Evolutionary conservation across 2,888 invertebrate species (phyloP), one percentile per base, ranked within the genome.

Genomic region (Hylaea fasciaria): DNA sequence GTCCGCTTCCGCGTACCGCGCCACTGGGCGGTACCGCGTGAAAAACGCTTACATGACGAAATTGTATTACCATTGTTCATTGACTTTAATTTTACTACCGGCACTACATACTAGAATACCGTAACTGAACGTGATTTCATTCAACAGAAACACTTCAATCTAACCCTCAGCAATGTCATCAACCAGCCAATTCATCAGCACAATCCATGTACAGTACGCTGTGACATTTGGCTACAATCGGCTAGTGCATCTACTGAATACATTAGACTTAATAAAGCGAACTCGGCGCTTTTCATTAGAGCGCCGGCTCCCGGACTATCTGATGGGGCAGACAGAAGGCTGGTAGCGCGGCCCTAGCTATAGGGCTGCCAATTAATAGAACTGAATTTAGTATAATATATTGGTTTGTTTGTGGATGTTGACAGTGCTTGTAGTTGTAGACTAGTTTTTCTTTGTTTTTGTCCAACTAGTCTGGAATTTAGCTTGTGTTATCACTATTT

Each of bases 231-330:
- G 77, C 78, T 70, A 66, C 77, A 85, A 89, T 89, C 89, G 63
- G 68, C 80, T 82, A 81, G 81, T 76, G 72, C 80, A 87, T 89
- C 89, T 68, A 67, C 72, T 83, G 91, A 83, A 91, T 91, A 90
- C 87, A 91, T 91, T 91, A 91, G 86, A 81, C 83, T 88, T 91
- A 90, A 91, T 91, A 91, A 91, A 89, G 87, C 81, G 79, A 80
- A 82, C 87, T 85, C 82, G 85, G 83, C 82, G 84, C 83, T 85
- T 89, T 88, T 89, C 91, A 91, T 91, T 91, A 90, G 78, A 73
- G 80, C 77, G 77, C 73, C 73, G 73, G 80, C 77, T 77, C 73
- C 73, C 61, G 76, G 71, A 73, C 80, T 85, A 91, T 91, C 91
- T 78, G 91, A 91, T 91, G 86, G 69, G 70, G 59, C 55, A 60